Evolutionary conservation across 2,888 invertebrate genomes (phyloP).

Genomic region (Caenorhabditis afra): DNA sequence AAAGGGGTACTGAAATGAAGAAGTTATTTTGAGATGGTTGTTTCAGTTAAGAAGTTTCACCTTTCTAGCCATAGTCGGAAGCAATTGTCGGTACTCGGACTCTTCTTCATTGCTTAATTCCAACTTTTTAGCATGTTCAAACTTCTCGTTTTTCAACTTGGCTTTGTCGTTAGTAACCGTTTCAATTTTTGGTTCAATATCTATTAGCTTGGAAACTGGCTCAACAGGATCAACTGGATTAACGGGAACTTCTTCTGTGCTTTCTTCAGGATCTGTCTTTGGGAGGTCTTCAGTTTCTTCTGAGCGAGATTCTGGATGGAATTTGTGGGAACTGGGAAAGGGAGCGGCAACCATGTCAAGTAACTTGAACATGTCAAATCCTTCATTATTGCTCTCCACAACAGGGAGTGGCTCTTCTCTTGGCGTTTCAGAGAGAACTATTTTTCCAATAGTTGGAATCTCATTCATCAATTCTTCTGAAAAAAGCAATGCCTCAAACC

Average conservation of each 20-base stretch:
- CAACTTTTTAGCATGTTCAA: conserved; percentile 57
- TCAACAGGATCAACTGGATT: neutral
- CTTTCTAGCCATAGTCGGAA: conserved; percentile 66
- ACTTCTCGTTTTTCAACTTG: conserved; percentile 20
- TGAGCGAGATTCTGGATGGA: neutral
- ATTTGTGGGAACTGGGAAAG: neutral
- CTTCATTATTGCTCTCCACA: neutral
- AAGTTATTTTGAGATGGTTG: too few relatives aligned
- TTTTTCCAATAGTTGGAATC: conserved; percentile 58
- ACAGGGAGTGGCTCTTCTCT: neutral
- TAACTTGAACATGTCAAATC: conserved; percentile 57
- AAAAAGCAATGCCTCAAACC: neutral
- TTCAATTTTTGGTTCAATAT: too few relatives aligned
- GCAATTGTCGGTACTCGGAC: conserved; percentile 57
- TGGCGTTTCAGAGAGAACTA: too few relatives aligned
- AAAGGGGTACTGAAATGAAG: conserved; percentile 85
- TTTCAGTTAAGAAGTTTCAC: conserved; percentile 27
- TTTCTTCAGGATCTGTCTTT: too few relatives aligned
- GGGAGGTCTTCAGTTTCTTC: neutral
- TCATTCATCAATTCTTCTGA: conserved; percentile 33
- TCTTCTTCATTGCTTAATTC: conserved; percentile 44
- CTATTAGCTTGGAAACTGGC: too few relatives aligned
- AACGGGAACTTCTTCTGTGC: too few relatives aligned
- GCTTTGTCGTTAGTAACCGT: conserved; percentile 1
- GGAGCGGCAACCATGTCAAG: conserved; percentile 48